phyloP scores from a whole-genome alignment of 2,797 vertebrate species.

The Hoplostethus atlanticus region DNA sequence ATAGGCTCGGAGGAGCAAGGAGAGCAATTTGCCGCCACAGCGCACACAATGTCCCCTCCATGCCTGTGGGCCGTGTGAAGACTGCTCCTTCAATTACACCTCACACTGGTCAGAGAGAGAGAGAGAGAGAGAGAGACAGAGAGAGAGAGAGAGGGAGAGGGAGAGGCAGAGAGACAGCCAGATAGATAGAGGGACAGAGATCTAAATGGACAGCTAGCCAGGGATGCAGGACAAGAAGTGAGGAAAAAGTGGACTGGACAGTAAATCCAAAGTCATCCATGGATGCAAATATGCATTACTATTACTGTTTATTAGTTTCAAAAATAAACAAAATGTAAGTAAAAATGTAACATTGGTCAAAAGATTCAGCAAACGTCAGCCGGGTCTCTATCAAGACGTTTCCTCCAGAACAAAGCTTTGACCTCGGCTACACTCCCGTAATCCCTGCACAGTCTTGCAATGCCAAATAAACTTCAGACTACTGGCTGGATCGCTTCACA shows the following conservation, averaged over 20 bases:
- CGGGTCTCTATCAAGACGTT: too few relatives aligned
- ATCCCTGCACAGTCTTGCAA: too few relatives aligned
- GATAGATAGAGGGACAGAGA: constrained; percentile 14
- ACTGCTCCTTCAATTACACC: constrained; percentile 84
- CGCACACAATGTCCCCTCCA: constrained; percentile 84
- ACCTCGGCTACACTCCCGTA: too few relatives aligned
- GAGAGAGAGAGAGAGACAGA: constrained; percentile 54
- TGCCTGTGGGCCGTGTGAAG: constrained; percentile 82
- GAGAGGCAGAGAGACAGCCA: constrained; percentile 23
- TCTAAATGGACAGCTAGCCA: constrained; percentile 27
- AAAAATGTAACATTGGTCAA: neutral
- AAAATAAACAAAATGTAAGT: too few relatives aligned
- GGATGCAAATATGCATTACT: neutral
- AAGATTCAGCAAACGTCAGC: neutral
- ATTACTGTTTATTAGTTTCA: too few relatives aligned
- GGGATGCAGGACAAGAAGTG: neutral
- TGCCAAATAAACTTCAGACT: too few relatives aligned
- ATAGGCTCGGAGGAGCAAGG: constrained; percentile 77
- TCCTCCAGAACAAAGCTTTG: too few relatives aligned
- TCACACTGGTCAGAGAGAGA: constrained; percentile 76
- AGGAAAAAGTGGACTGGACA: neutral
- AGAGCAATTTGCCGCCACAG: constrained; percentile 84
- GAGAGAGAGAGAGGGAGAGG: constrained; percentile 27
- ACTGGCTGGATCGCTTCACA: too few relatives aligned
- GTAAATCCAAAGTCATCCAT: neutral